Base-by-base conservation (phyloP, 2,888 invertebrate genomes). In the Nomada flava region DNA sequence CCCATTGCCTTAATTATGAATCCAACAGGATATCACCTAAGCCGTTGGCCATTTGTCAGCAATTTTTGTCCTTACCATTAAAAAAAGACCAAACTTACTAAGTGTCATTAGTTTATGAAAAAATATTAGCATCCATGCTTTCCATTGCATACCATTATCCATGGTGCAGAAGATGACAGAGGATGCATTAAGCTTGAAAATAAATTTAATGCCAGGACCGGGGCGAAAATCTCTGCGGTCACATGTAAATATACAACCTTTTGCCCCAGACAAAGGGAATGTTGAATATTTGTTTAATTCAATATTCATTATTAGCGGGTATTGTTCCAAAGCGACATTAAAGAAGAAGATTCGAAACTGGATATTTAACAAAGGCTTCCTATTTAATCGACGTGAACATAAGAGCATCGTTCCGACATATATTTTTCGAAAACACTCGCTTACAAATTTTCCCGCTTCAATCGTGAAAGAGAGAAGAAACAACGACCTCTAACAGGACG, bases 1-100 rank as follows among this genome's bases (percentile, higher is more conserved):
- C 82, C 89, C 88, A 88, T 75, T 87, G 82, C 82, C 87, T 92
- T 90, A 91, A 89, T 76, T 78, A 86, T 85, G 84, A 60, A 87
- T 83, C 86, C 84, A 73, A 75, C 76, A 52, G 65, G 20, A 67
- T 74, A 79, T 68, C 73, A 69, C 71, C 76, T 83, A 78, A 70
- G 62, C 64, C 85, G 82, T 84, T 4, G 7, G 13, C 78, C 81
- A 86, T 78, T 84, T 77, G 69, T 82, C 82, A 72, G 80, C 81
- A 82, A 64, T 82, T 81, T 76, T 74, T 86, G 76, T 83, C 76
- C 83, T 87, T 87, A 86, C 86, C 85, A 79, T 80, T 29, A 78
- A 76, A 82, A 84, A 84, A 86, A 83, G 86, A 86, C 77, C 86
- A 81, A 86, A 86, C 78, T 84, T 86, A 86, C 78, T 86, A 86